Percentiles rank a stretch among this genome's conserved stretches.
Conservation (phyloP, 2,113 vertebrate genomes). For the Brachionichthys hirsutus region DNA sequence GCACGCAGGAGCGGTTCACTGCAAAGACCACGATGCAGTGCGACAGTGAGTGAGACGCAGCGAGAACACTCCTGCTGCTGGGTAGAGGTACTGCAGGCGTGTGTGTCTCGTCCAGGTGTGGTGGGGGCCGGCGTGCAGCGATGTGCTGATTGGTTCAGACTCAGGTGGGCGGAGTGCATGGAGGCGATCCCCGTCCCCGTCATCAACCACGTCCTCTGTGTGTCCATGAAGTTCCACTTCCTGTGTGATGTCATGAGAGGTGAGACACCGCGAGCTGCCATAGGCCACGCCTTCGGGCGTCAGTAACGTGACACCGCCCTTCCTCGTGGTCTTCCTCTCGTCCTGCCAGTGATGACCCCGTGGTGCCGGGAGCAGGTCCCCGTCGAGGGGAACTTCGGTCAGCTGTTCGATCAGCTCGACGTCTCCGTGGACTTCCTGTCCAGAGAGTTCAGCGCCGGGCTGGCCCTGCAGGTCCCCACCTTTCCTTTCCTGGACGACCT, state of each 20-base stretch:
- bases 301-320: too few relatives aligned
- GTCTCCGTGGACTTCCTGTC: conserved; percentile 71
- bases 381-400: conserved; percentile 89
- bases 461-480: conserved; percentile 73
- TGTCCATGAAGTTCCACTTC: conserved; percentile 87
- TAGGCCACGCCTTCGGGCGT: too few relatives aligned
- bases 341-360: conserved; percentile 70
- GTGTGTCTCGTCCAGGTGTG: conserved; percentile 70
- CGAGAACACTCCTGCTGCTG: too few relatives aligned
- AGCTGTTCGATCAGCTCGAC: conserved; percentile 82
- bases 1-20: conserved; percentile 76
- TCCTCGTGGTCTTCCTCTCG: too few relatives aligned
- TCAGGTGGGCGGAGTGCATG: conserved; percentile 48
- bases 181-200: conserved; percentile 58
- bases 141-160: conserved; percentile 80
- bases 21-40: conserved; percentile 83
- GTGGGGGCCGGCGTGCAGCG: conserved; percentile 69
- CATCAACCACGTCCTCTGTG: conserved; percentile 84
- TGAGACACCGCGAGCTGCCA: conserved; percentile 6
- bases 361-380: conserved; percentile 85
- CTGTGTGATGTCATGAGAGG: conserved; percentile 80
- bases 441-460: conserved; percentile 74
- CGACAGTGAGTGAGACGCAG: conserved; percentile 1
- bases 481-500: background rate
- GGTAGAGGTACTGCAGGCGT: too few relatives aligned